Evolutionary conservation across 1,140 invertebrate genomes (phyloP).

Genomic region (Zaprionus lachaisei): DNA sequence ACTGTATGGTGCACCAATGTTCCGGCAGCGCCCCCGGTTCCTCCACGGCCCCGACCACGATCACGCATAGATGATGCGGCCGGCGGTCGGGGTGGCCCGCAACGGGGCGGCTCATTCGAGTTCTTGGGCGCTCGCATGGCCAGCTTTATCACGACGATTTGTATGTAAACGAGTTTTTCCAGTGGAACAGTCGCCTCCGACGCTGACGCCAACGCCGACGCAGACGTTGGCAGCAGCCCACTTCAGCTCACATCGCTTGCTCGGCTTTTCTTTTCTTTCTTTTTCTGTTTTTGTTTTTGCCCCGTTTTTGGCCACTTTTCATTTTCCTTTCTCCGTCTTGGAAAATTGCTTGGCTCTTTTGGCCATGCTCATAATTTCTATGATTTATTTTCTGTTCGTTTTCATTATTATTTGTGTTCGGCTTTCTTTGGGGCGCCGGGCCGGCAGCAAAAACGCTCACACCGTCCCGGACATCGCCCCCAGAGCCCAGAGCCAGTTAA

Average conservation of each 20-base stretch:
- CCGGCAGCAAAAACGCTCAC: constrained; percentile 34
- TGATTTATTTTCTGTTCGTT: constrained; percentile 71
- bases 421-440: constrained; percentile 53
- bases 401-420: constrained; percentile 59
- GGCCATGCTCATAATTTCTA: constrained; percentile 69
- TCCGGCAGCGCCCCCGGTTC: constrained; percentile 43
- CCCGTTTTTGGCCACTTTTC: constrained; percentile 63
- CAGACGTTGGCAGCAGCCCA: constrained; percentile 25
- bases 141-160: constrained; percentile 84
- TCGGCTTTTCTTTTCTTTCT: constrained; percentile 39
- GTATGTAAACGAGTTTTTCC: constrained; percentile 84
- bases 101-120: constrained; percentile 80
- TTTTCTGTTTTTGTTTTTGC: constrained; percentile 52
- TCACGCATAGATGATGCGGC: constrained; percentile 20
- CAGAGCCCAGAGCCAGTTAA: not conserved
- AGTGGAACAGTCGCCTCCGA: constrained; percentile 44
- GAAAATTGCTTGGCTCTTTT: constrained; percentile 63
- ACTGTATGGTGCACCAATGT: constrained; percentile 35
- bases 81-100: constrained; percentile 32
- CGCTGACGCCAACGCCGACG: constrained; percentile 12
- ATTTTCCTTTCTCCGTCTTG: constrained; percentile 71
- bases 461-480: constrained; percentile 1
- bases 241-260: constrained; percentile 1
- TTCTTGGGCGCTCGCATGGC: constrained; percentile 84
- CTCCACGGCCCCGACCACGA: constrained; percentile 62